Base-by-base conservation (phyloP, 2,888 invertebrate genomes). In the Acleris literana region DNA sequence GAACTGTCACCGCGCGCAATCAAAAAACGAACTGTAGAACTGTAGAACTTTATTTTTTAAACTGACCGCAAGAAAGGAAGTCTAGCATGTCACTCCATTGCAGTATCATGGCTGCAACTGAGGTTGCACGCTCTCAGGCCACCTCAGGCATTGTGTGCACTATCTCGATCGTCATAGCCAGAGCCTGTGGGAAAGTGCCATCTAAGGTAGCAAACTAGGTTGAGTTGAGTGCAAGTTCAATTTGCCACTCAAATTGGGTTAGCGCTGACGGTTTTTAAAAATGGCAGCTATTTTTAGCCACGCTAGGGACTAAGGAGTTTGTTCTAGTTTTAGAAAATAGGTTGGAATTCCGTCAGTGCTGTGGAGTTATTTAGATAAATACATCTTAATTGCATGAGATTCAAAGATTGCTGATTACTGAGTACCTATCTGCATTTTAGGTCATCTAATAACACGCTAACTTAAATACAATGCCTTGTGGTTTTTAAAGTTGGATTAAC, bases 11-110 rank as follows among this genome's bases (percentile, higher is more conserved):
- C 65, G 63, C 72, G 57, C 59, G 67, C 22, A 17, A 54, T 46
- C 63, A 70, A 69, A 33, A 69, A 70, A 69, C 69, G 73, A 69
- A 63, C 44, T 5, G 13, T 52, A 69, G 72, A n/a, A n/a, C n/a
- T n/a, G n/a, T n/a, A n/a, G n/a, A n/a, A n/a, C n/a, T n/a, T 63
- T 60, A 52, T 69, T 66, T 75, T 74, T 73, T 67, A 79, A 79
- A 90, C 89, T 86, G 86, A 91, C 92, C 92, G 80, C 90, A 90
- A 71, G 82, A 80, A 74, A 91, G 83, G 80, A 89, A 89, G 76
- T 89, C 89, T 75, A 91, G 81, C 89, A 90, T 90, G 91, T 92
- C 92, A 82, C 87, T 86, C 87, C 90, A 90, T 86, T 88, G 86
- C 88, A 91, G 85, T 85, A 88, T 82, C 90, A 89, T 89, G 79